Base-by-base conservation (phyloP, 2,888 invertebrate genomes). In the Acanthosepion pharaonis region DNA sequence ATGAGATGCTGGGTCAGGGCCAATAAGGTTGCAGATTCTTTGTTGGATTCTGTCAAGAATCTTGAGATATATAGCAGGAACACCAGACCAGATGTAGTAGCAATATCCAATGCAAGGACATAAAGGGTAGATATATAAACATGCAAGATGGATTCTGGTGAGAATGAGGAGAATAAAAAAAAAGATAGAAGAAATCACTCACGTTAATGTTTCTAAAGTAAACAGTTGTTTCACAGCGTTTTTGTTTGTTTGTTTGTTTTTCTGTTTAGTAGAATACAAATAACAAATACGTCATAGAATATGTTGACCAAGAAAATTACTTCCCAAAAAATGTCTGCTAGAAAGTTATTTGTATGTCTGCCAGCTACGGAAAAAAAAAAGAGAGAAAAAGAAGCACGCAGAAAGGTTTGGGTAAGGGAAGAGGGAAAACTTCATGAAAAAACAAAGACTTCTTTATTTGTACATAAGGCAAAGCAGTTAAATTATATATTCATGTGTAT, bases 201-300 rank as follows among this genome's bases (percentile, higher is more conserved):
- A 78, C 78, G 33, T n/a, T 15, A 78, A 59, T 59, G 1, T 20
- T 59, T 23, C 59, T 59, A 59, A 59, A 59, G 20, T 59, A 59
- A 59, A 78, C n/a, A n/a, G n/a, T n/a, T n/a, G n/a, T 78, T 78
- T 78, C 78, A 33, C 15, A 11, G n/a, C 33, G 78, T 9, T 5
- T 78, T 42, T 42, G 42, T 42, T 42, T 42, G 42, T 42, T 42
- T 42, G 42, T 42, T 42, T 42, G 42, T 42, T 42, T 78, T 78
- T 33, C 78, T 78, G 78, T 78, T 78, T 78, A 5, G n/a, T 78
- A n/a, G 78, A 78, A n/a, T 78, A 15, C 15, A 33, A 78, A 78
- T 11, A 78, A 78, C 78, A 78, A 78, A 78, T n/a, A 78, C 78
- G 78, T 78, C 78, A 78, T n/a, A 78, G 78, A 78, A 78, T 78